Evolutionary conservation across 2,797 vertebrate species (phyloP).

Genomic region (Alcedo quadribrachys): DNA sequence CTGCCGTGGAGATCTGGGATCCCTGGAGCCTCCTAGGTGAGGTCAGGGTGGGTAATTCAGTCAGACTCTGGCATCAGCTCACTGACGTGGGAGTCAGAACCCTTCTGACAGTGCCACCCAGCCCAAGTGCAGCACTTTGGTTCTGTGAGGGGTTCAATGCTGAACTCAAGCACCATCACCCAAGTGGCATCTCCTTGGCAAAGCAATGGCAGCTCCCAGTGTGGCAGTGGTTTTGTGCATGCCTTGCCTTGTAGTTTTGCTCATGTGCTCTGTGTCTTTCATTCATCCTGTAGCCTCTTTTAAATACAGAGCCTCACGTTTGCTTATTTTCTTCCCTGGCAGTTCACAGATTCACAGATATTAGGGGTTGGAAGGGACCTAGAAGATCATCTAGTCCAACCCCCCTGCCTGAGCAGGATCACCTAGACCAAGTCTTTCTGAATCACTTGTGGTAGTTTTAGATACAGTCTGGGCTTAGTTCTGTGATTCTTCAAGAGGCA

Average conservation of each 20-base stretch:
- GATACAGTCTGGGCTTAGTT: neutral
- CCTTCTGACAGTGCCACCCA: neutral
- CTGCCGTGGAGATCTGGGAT: neutral
- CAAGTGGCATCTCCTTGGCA: neutral
- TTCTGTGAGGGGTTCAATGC: neutral
- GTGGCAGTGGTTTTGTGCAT: neutral
- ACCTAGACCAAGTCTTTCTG: too few species aligned
- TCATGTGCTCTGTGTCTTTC: fast-evolving
- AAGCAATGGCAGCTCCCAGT: neutral
- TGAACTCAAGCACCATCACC: neutral
- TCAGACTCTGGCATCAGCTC: neutral
- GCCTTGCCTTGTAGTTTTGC: neutral
- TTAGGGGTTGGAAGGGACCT: too few species aligned
- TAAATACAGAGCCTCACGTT: fast-evolving
- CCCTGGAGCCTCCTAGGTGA: conserved; percentile 35
- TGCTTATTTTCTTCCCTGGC: neutral
- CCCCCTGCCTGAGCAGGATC: too few species aligned
- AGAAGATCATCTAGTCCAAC: too few species aligned
- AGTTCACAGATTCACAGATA: neutral
- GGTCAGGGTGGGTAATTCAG: conserved; percentile 48
- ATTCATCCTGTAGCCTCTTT: neutral
- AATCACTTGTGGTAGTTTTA: neutral
- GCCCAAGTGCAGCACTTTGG: neutral
- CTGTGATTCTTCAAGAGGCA: neutral
- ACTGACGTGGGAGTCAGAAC: neutral